phyloP scores from a whole-genome alignment of 2,888 invertebrate species.

The Chrysina gloriosa region DNA sequence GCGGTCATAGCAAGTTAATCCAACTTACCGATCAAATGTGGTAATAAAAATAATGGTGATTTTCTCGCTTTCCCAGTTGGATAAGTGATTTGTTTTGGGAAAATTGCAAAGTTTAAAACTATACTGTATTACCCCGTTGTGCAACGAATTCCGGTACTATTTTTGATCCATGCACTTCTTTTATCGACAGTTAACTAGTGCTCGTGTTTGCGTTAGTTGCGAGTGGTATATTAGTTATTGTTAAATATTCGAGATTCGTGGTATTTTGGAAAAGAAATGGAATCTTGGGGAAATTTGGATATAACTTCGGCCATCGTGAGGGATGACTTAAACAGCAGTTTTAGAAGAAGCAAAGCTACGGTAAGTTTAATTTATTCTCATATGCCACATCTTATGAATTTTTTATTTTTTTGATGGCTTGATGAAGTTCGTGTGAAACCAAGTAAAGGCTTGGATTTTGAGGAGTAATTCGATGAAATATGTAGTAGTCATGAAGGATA shows the following conservation, averaged over 20 bases:
- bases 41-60: no score
- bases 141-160: neutral
- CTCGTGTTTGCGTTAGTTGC: neutral
- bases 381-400: neutral
- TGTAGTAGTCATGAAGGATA: no score
- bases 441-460: no score
- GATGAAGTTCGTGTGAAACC: no score
- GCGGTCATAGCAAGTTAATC: no score
- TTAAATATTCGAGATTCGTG: neutral
- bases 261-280: constrained; percentile 66
- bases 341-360: constrained; percentile 57
- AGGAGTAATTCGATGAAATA: no score
- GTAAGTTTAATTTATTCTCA: constrained; percentile 54
- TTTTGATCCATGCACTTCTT: neutral
- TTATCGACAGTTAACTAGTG: neutral
- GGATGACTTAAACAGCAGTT: constrained; percentile 73
- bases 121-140: no score
- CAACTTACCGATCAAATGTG: no score
- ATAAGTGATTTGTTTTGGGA: no score
- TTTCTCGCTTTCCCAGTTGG: no score
- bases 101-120: no score
- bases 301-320: constrained; percentile 74
- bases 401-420: no score
- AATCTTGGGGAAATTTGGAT: constrained; percentile 77
- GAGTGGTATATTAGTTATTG: neutral